phyloP scores from a whole-genome alignment of 2,797 vertebrate genomes.

The Malurus leucopterus region DNA sequence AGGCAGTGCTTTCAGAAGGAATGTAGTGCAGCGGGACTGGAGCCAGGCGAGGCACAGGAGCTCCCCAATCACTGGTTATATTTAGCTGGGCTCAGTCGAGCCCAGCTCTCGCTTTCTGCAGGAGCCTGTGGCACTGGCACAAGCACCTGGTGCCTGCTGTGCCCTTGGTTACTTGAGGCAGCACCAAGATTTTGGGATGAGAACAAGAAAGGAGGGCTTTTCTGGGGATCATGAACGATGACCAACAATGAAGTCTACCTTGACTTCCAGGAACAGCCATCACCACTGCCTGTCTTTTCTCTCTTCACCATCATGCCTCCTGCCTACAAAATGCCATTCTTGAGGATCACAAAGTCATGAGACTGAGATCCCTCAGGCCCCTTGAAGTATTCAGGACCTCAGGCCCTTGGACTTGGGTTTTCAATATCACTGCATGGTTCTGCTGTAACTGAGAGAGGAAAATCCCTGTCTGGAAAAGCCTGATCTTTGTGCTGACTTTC shows the following conservation, averaged over 20 bases:
- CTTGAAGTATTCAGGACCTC: background rate
- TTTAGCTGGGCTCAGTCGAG: background rate
- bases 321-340: background rate
- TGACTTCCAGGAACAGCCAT: background rate
- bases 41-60: background rate
- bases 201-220: background rate
- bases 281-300: background rate
- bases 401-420: background rate
- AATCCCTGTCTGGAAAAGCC: background rate
- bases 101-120: background rate
- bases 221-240: background rate
- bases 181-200: background rate
- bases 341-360: background rate
- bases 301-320: background rate
- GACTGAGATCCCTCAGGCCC: background rate
- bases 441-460: background rate
- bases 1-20: background rate
- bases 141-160: accelerated
- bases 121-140: accelerated
- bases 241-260: background rate
- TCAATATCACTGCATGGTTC: background rate
- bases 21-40: accelerated
- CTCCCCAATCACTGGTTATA: background rate
- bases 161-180: background rate
- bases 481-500: background rate